Percentiles rank a stretch among this genome's conserved stretches.
Evolutionary conservation across 2,797 vertebrate genomes (phyloP).

Genomic region (Heliangelus exortis): DNA sequence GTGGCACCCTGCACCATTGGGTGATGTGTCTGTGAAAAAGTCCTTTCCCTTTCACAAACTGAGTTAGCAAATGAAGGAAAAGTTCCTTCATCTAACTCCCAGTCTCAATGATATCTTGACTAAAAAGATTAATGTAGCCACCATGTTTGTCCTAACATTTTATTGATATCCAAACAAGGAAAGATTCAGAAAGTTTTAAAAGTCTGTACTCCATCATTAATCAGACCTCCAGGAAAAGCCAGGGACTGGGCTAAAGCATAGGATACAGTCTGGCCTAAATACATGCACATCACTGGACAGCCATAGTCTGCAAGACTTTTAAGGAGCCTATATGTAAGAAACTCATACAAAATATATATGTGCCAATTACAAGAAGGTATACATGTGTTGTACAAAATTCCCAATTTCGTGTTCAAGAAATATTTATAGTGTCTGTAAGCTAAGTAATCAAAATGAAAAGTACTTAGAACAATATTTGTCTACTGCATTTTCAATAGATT

Average conservation of each 20-base stretch:
- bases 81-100: neutral
- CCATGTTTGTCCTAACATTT: neutral
- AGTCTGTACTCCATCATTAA: neutral
- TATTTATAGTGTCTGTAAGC: neutral
- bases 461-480: neutral
- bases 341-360: neutral
- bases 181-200: neutral
- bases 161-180: neutral
- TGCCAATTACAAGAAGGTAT: neutral
- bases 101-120: neutral
- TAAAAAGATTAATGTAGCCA: neutral
- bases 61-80: neutral
- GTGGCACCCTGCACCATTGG: accelerated
- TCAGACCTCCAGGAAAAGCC: neutral
- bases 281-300: neutral
- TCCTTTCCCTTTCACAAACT: neutral
- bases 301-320: neutral
- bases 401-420: neutral
- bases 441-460: neutral
- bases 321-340: neutral
- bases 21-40: neutral
- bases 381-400: neutral
- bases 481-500: neutral
- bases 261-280: neutral
- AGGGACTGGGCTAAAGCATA: neutral